These are phyloP conservation scores for Ochlodes sylvanus DNA, from an alignment of 2,888 invertebrate genomes.

Conservation along the genomic window DNA sequence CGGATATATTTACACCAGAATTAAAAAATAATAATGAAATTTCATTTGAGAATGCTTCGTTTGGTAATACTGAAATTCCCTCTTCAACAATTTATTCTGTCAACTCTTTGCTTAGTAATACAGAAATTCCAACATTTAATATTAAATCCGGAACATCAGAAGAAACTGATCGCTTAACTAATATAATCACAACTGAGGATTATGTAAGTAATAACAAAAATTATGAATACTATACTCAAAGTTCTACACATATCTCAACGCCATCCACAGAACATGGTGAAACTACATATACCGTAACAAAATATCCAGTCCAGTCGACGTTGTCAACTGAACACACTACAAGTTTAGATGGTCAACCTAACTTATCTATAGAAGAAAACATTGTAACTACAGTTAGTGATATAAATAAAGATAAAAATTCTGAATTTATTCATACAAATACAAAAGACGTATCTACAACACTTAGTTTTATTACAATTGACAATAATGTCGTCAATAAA, in stretches of 20 bases:
- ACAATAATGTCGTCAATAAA: neutral
- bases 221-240: neutral
- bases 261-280: neutral
- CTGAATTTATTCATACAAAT: neutral
- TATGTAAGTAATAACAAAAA: neutral
- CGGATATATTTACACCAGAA: too few relatives aligned
- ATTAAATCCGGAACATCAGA: constrained; percentile 7
- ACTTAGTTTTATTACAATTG: neutral
- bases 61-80: neutral
- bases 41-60: neutral
- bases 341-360: neutral
- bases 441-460: neutral
- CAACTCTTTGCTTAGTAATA: neutral
- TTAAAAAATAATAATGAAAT: too few relatives aligned
- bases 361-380: neutral
- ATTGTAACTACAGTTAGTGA: neutral
- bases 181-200: neutral
- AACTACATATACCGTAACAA: neutral
- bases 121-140: neutral
- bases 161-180: neutral
- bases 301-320: neutral
- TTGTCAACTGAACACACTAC: neutral
- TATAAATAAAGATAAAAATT: neutral
- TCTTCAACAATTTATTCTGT: neutral
- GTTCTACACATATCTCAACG: neutral